phyloP scores from a whole-genome alignment of 2,888 invertebrate genomes.

The Eumacrocentrus americanus region DNA sequence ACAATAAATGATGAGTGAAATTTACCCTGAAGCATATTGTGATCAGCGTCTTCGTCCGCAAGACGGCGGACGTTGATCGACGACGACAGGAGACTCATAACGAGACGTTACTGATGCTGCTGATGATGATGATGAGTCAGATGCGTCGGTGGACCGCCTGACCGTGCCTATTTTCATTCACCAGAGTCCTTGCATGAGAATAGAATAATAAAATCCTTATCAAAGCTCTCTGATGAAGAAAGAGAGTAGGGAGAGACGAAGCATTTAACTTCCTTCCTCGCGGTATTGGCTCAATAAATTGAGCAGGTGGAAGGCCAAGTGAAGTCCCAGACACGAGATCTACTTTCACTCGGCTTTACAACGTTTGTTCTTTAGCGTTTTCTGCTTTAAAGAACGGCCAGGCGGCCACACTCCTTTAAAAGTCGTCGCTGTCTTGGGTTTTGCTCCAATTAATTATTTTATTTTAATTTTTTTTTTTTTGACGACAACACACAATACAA shows the following conservation, averaged over 20 bases:
- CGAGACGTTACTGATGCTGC: not conserved
- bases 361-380: not conserved
- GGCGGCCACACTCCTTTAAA: conserved; percentile 10
- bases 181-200: not conserved
- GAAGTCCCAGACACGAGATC: not conserved
- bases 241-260: too few species aligned
- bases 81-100: conserved; percentile 56
- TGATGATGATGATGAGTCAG: conserved; percentile 19
- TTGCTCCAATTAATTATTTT: too few species aligned
- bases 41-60: conserved; percentile 58
- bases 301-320: conserved; percentile 4
- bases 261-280: not conserved
- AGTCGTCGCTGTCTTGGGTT: too few species aligned
- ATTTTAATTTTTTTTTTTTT: too few species aligned
- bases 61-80: conserved; percentile 52
- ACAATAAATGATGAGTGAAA: too few species aligned
- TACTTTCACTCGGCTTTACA: conserved; percentile 18
- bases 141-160: conserved; percentile 12
- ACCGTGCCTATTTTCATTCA: conserved; percentile 3
- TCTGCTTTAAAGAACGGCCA: conserved; percentile 13
- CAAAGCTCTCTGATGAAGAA: too few species aligned
- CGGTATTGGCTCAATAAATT: not conserved
- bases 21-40: conserved; percentile 62
- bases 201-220: too few species aligned
- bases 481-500: too few species aligned